These are phyloP conservation scores for Sesamia inferens DNA, from an alignment of 2,888 invertebrate genomes.

Conservation along the genomic window DNA sequence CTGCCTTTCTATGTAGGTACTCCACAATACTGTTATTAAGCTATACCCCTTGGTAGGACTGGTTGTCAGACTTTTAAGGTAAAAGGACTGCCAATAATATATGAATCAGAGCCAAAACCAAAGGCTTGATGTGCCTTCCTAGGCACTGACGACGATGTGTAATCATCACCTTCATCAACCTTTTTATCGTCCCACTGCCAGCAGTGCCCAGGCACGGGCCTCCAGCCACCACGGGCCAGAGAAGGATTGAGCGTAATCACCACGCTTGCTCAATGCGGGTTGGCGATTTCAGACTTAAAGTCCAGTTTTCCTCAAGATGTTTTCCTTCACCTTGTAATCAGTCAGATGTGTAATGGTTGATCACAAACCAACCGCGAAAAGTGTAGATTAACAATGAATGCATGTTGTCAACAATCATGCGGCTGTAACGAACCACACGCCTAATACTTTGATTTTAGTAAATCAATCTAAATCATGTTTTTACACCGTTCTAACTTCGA, in stretches of 20 bases:
- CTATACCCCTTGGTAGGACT: neutral
- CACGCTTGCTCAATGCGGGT: too few relatives aligned
- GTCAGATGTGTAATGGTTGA: too few relatives aligned
- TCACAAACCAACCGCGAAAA: neutral
- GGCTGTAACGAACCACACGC: neutral
- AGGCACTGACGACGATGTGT: too few relatives aligned
- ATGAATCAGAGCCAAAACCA: neutral
- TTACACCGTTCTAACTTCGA: neutral
- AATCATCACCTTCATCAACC: too few relatives aligned
- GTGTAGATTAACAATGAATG: neutral
- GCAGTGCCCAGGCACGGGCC: too few relatives aligned
- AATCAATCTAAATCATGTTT: neutral
- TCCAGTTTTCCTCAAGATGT: too few relatives aligned
- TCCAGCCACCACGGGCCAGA: too few relatives aligned
- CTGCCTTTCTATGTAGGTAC: neutral
- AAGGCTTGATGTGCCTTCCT: neutral
- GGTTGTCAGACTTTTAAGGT: neutral
- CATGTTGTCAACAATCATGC: too few relatives aligned
- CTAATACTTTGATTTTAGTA: neutral
- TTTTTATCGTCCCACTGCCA: too few relatives aligned
- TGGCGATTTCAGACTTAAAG: too few relatives aligned
- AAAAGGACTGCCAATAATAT: neutral
- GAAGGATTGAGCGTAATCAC: too few relatives aligned
- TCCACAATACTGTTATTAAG: neutral
- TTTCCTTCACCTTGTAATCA: too few relatives aligned